These are phyloP conservation scores for Pecten maximus DNA, from an alignment of 2,888 invertebrate species.

Conservation along the genomic window DNA sequence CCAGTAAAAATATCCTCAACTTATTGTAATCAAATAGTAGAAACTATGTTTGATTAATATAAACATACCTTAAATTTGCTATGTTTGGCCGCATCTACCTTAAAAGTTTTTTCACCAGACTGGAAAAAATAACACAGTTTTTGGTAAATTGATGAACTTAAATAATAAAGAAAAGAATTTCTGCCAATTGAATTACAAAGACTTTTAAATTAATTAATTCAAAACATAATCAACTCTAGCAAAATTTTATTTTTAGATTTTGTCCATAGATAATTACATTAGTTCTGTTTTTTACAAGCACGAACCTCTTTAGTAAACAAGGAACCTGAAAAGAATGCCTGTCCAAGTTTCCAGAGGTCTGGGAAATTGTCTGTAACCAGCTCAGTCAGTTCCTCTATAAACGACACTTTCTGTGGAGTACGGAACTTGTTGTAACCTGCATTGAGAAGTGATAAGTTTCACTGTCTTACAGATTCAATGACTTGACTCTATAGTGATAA, in stretches of 20 bases:
- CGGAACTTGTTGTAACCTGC: slow-evolving; percentile 56
- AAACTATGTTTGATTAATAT: too few species aligned
- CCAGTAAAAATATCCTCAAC: too few species aligned
- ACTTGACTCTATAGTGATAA: too few species aligned
- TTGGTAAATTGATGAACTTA: background rate
- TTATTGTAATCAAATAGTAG: too few species aligned
- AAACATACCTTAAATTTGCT: slow-evolving; percentile 88
- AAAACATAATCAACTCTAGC: too few species aligned
- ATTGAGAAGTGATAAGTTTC: background rate
- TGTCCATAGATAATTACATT: too few species aligned
- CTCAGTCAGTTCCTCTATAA: slow-evolving; percentile 91
- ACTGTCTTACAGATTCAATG: too few species aligned
- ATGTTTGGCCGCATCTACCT: slow-evolving; percentile 87
- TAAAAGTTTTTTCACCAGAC: slow-evolving; percentile 62
- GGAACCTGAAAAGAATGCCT: slow-evolving; percentile 93
- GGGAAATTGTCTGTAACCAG: slow-evolving; percentile 90
- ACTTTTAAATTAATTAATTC: too few species aligned
- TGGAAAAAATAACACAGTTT: slow-evolving; percentile 36
- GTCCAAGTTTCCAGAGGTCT: slow-evolving; percentile 97
- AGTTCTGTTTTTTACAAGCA: too few species aligned
- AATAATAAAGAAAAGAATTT: background rate
- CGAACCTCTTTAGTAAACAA: slow-evolving; percentile 74
- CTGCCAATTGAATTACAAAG: background rate
- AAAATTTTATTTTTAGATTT: too few species aligned
- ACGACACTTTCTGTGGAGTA: slow-evolving; percentile 88